phyloP scores from a whole-genome alignment of 64 coral and sea anemone genomes.

The Actinia equina region DNA sequence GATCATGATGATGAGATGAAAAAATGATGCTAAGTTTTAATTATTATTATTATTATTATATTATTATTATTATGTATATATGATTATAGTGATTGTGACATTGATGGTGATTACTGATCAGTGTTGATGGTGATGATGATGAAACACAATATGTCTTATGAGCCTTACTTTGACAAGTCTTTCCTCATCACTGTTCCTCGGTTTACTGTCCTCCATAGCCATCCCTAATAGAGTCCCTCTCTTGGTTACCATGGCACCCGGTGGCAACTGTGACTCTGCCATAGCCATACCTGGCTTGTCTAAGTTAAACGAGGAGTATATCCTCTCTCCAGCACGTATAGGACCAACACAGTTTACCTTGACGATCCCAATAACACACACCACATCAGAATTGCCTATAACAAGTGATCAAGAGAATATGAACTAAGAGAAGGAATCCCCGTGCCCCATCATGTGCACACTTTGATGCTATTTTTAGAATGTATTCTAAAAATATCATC shows the following conservation, averaged over 20 bases:
- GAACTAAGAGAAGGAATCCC: too few relatives aligned
- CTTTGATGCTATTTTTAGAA: too few relatives aligned
- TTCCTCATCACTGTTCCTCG: constrained; percentile 15
- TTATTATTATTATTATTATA: too few relatives aligned
- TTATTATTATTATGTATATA: too few relatives aligned
- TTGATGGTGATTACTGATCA: too few relatives aligned
- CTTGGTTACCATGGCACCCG: constrained; percentile 23
- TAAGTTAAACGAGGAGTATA: constrained; percentile 60
- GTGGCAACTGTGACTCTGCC: constrained; percentile 81
- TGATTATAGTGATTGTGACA: too few relatives aligned
- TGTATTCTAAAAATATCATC: too few relatives aligned
- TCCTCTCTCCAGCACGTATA: constrained; percentile 71
- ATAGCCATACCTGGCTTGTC: constrained; percentile 76
- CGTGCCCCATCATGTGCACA: too few relatives aligned
- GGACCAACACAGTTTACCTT: constrained; percentile 60
- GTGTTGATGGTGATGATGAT: too few relatives aligned
- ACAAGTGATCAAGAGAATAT: too few relatives aligned
- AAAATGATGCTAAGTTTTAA: too few relatives aligned
- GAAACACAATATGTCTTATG: not conserved
- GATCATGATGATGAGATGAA: too few relatives aligned
- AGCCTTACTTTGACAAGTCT: constrained; percentile 30
- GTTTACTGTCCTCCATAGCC: constrained; percentile 60
- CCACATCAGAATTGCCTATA: constrained; percentile 33
- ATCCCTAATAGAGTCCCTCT: constrained; percentile 54
- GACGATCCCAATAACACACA: constrained; percentile 72